A percentile compares a stretch with the other conserved stretches of the same genome.
These are phyloP conservation scores for Hydrochoerus hydrochaeris DNA, from an alignment of 2,113 vertebrate species.

Conservation along the genomic window DNA sequence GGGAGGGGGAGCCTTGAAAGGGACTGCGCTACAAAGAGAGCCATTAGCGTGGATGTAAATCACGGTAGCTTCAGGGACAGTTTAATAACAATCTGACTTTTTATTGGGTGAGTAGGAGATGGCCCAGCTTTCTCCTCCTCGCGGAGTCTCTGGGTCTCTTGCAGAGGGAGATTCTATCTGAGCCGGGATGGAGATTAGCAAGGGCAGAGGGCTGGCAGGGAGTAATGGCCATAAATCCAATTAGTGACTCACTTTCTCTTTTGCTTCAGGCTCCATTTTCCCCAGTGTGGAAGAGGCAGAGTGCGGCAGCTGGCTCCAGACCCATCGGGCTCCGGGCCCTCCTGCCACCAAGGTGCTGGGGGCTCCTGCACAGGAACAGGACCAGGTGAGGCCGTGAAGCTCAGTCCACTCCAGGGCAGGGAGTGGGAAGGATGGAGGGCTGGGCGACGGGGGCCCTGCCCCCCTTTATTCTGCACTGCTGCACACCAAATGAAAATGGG, in stretches of 20 bases:
- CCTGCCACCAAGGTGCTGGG: neutral
- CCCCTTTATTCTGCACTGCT: neutral
- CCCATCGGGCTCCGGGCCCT: neutral
- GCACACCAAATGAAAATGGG: too few species aligned
- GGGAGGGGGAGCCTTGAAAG: slow-evolving; percentile 56
- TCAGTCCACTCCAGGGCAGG: neutral
- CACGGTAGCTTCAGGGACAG: slow-evolving; percentile 81
- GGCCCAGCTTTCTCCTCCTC: slow-evolving; percentile 78
- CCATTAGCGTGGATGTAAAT: slow-evolving; percentile 81
- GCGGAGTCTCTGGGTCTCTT: slow-evolving; percentile 56
- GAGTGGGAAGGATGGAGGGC: accelerated
- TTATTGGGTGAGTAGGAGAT: slow-evolving; percentile 81
- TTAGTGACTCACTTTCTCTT: slow-evolving; percentile 82
- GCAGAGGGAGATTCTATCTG: slow-evolving; percentile 76
- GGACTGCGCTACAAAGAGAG: slow-evolving; percentile 73
- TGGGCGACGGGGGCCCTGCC: accelerated
- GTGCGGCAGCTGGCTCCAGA: neutral
- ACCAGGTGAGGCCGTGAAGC: neutral
- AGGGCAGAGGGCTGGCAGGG: slow-evolving; percentile 74
- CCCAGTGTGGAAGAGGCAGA: neutral
- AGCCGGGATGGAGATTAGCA: slow-evolving; percentile 47
- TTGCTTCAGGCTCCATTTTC: slow-evolving; percentile 64
- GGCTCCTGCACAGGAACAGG: neutral
- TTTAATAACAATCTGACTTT: slow-evolving; percentile 82
- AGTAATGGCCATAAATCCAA: slow-evolving; percentile 79